Base-by-base conservation (phyloP, 2,797 vertebrate species). In the Pseudomugil gertrudae region DNA sequence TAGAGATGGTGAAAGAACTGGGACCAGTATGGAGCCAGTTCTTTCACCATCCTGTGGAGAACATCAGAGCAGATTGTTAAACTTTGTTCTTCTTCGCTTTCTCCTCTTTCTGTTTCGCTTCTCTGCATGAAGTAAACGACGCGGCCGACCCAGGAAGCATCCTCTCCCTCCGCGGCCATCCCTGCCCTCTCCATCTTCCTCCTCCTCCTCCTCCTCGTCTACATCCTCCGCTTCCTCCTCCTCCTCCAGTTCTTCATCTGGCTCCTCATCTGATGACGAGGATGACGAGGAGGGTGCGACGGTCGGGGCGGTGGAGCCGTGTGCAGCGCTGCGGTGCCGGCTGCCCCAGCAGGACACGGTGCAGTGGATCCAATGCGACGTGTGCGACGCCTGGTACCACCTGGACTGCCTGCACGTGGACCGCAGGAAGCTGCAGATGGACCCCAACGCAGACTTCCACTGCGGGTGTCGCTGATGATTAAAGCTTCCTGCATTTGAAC, bases 291-390 rank as follows among this genome's bases (percentile, higher is more conserved):
- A 59, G 2, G 71, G 33, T 0, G 60, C 61, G 5, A 5, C 57
- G 0, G 70, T 2, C 0, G 88, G 88, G 26, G 69, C 66, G 0
- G 79, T 92, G 30, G 95, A 96, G 71, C 93, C 93, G 1, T 96
- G 94, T 0, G 95, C 95, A 0, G 93, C 93, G 1, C 87, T 71
- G 2, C 87, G 65, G 0, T 95, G 95, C 45, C 87, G 76, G 27
- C 87, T 95, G 26, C 95, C 95, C 0, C 94, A 96, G 85, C 95
- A 95, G 81, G 96, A 96, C 85, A 95, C 92, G 1, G 94, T 96
- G 76, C 93, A 95, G 91, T 96, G 95, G 95, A 95, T 97, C 89
- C 95, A 96, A 89, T 96, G 95, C 2, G 95, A 96, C 63, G 93
- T 94, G 80, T 96, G 95, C 23, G 95, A 96, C 23, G 89, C 92